Base-by-base conservation (phyloP, 35 echinoderm and acorn worm genomes). In the Diadema setosum region DNA sequence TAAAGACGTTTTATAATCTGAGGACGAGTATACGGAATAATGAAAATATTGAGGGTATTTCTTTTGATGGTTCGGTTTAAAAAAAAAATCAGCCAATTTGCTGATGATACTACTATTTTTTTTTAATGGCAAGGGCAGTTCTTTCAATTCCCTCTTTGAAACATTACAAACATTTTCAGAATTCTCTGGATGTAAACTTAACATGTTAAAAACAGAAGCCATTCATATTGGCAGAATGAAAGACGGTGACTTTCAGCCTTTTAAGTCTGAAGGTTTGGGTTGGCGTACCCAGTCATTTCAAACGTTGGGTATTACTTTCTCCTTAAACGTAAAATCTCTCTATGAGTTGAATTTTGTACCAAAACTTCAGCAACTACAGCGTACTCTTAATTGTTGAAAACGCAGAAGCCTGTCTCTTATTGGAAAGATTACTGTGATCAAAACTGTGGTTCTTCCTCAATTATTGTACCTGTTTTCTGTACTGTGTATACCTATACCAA, bases 1-100 rank as follows among this genome's bases (percentile, higher is more conserved):
- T 58, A 17, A 58, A 83, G 43, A 58, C 81, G 2, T 83, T 83
- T 83, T 83, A 83, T 83, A 33, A 30, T 83, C 6, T 41, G 34
- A 58, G 48, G 25, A 15, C 31, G 1, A 58, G 81, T 59, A 58
- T 83, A 58, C 56, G 81, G 42, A 58, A 83, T 20, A 58, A 83
- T 59, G 5, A 25, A 15, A 26, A 58, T 12, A 83, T 83, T 83
- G 24, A 83, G 30, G 46, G 81, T 0, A 83, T 82, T 23, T 5
- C 23, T 76, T 39, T 16, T 18, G 80, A 45, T 82, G 39, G 80
- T 40, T 8, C 7, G 30, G 21, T 18, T 9, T n/a, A n/a, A n/a
- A 18, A 9, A 67, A 67, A 67, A 65, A 11, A 65, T 65, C 9
- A 67, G 61, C 27, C 27, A 23, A 25, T 67, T 67, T 67, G 1